Conservation (phyloP, 2,797 vertebrate genomes). For the Dipus sagitta region DNA sequence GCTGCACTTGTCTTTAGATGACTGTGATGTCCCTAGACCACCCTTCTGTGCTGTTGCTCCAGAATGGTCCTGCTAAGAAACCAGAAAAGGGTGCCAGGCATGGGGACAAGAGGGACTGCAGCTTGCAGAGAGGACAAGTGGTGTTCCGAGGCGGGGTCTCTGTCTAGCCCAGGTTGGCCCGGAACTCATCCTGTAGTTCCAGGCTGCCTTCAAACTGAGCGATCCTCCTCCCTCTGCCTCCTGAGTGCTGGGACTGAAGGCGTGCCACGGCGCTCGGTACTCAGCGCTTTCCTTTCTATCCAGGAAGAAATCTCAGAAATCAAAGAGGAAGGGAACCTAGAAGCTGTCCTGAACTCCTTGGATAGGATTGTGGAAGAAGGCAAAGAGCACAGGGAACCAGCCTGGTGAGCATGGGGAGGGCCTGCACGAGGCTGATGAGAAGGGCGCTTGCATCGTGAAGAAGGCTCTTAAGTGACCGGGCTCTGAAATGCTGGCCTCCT, state of each 20-base stretch:
- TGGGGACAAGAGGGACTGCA: not conserved
- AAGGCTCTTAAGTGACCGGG: not conserved
- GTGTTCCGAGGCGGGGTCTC: too few species aligned
- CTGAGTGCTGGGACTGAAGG: too few species aligned
- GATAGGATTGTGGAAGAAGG: slow-evolving; percentile 91
- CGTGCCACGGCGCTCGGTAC: too few species aligned
- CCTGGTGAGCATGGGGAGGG: slow-evolving; percentile 89
- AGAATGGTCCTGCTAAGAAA: not conserved
- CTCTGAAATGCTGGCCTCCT: not conserved
- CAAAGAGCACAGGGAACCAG: slow-evolving; percentile 85
- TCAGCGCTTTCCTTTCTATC: not conserved
- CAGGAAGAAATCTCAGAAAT: slow-evolving; percentile 94
- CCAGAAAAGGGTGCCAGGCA: not conserved
- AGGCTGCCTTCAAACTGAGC: too few species aligned
- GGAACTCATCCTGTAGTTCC: too few species aligned
- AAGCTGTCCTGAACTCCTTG: slow-evolving; percentile 91
- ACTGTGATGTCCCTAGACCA: too few species aligned
- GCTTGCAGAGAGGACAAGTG: not conserved
- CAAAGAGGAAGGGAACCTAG: slow-evolving; percentile 93
- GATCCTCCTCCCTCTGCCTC: too few species aligned
- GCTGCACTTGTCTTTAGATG: not conserved
- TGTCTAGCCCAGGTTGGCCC: too few species aligned
- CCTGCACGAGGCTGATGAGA: too few species aligned
- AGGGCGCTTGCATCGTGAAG: not conserved
- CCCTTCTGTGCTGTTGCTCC: not conserved